Base-by-base conservation (phyloP, 1,140 invertebrate genomes). In the Paracyclopina nana region DNA sequence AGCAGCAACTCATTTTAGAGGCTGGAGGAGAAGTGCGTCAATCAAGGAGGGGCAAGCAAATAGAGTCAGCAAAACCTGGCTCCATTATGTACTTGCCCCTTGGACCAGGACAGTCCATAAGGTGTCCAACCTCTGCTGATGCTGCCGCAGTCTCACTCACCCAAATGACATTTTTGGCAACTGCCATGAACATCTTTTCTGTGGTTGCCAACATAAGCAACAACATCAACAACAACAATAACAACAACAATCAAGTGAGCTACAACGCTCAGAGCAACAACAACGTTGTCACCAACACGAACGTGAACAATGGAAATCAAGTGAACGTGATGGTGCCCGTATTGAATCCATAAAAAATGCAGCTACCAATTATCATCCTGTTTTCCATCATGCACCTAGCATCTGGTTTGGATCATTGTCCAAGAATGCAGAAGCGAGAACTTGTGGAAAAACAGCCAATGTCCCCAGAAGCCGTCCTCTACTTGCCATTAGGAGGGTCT, bases 271-370 rank as follows among this genome's bases (percentile, higher is more conserved):
- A 42, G 16, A 42, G 40, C 22, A 42, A 42, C 16, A 42, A 42
- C 40, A 42, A 42, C 16, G 24, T 42, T 42, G 40, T 42, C 6
- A 42, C 40, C 6, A 42, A 42, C 22, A 42, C 40, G 9, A 42
- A 42, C 16, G 40, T 42, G 6, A 42, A 42, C 40, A 42, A 42
- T 42, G 40, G 40, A 42, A 42, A 42, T 16, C 40, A 42, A 18
- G 40, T 42, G 24, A 42, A 42, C 22, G 40, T 42, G n/a, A 42
- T 42, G 40, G 40, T 42, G 16, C 40, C 40, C 22, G 40, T 42
- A 16, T 22, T 42, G n/a, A 42, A 42, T 16, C 40, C 40, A 8
- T 42, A 42, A 18, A 18, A 9, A 9, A 31, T 9, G 9, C 9
- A 31, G 30, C 9, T 31, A 31, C 30, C 14, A 9, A 9, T 9